Percentiles rank a stretch among this genome's conserved stretches.
phyloP scores from a whole-genome alignment of 2,113 vertebrate genomes.

The Ardeotis arabs region DNA sequence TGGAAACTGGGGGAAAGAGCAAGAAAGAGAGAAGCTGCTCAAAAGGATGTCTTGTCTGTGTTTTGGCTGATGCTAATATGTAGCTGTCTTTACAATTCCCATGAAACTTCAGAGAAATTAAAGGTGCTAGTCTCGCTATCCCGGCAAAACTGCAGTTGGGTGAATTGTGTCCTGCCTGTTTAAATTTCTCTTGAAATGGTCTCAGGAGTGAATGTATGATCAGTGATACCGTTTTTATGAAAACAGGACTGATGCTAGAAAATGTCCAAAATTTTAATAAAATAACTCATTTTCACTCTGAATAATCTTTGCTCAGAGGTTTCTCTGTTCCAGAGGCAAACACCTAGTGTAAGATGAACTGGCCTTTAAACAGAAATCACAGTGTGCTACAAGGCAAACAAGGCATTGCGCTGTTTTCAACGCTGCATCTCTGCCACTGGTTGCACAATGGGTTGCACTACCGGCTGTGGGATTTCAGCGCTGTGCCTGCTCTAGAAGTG shows the following conservation, averaged over 20 bases:
- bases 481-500: background rate
- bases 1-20: background rate
- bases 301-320: background rate
- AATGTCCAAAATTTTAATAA: background rate
- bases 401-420: background rate
- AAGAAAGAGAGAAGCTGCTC: background rate
- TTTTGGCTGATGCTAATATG: background rate
- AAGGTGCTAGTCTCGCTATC: background rate
- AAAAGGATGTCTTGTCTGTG: background rate
- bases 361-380: background rate
- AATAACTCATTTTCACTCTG: background rate
- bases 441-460: background rate
- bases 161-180: background rate
- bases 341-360: background rate
- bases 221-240: background rate
- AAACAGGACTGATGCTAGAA: background rate
- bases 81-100: background rate
- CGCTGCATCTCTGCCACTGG: background rate
- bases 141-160: background rate
- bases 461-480: background rate
- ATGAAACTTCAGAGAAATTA: background rate
- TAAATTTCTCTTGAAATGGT: background rate
- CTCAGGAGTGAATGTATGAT: background rate
- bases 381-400: background rate
- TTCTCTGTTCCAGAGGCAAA: background rate